A percentile compares a stretch with the other conserved stretches of the same genome.
These are phyloP conservation scores for Rhynchophorus ferrugineus DNA, from an alignment of 1,140 invertebrate genomes.

Conservation along the genomic window DNA sequence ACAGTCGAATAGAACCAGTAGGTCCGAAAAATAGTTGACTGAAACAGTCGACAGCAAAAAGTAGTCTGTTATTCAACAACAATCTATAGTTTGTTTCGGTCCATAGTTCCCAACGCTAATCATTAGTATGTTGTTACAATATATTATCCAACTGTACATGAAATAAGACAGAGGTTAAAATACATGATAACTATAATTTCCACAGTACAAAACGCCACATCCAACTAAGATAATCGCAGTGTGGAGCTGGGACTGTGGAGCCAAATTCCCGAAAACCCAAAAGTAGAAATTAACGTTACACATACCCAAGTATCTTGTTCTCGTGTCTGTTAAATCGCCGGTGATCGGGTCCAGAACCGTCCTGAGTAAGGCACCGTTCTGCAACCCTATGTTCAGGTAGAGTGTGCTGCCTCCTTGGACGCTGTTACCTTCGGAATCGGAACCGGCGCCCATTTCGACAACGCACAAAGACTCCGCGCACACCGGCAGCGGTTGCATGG, in stretches of 20 bases:
- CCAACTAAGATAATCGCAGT: neutral
- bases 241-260: conserved; percentile 10
- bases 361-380: conserved; percentile 93
- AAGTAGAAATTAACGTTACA: neutral
- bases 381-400: conserved; percentile 95
- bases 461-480: conserved; percentile 95
- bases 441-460: conserved; percentile 73
- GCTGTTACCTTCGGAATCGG: conserved; percentile 47
- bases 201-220: conserved; percentile 10
- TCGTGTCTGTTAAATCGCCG: conserved; percentile 93
- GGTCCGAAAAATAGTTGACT: no score
- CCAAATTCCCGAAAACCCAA: neutral
- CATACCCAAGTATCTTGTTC: conserved; percentile 66
- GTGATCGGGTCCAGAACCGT: conserved; percentile 95
- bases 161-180: neutral
- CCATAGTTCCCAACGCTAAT: no score
- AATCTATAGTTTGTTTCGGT: no score
- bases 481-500: conserved; percentile 95
- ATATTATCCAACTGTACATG: conserved; percentile 2
- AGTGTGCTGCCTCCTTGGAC: conserved; percentile 60
- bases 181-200: neutral
- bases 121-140: conserved; percentile 1
- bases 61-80: no score
- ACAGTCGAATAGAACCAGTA: no score
- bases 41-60: no score